Percentiles rank a stretch among this genome's conserved stretches.
These are phyloP conservation scores for Syngnathus acus DNA, from an alignment of 2,797 vertebrate genomes.

Conservation along the genomic window DNA sequence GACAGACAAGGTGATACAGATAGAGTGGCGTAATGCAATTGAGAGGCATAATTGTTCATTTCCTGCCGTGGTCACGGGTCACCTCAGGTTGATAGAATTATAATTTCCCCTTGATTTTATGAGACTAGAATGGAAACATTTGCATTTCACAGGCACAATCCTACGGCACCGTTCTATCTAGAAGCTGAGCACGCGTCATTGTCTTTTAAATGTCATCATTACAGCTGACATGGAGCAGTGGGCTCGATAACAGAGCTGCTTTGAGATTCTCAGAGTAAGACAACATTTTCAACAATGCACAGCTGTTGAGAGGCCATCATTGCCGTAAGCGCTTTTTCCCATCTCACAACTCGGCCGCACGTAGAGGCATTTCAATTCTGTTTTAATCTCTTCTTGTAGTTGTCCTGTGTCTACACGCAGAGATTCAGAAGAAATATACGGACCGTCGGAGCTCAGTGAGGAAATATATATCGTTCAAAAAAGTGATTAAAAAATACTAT, in stretches of 20 bases:
- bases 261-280: background rate
- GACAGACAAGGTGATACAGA: conserved; percentile 27
- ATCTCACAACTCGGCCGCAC: background rate
- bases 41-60: conserved; percentile 52
- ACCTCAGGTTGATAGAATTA: conserved; percentile 23
- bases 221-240: background rate
- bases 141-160: background rate
- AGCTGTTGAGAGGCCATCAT: background rate
- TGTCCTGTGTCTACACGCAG: background rate
- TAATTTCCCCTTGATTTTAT: background rate
- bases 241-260: background rate
- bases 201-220: background rate
- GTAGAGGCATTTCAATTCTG: background rate
- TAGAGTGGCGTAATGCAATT: conserved; percentile 27
- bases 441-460: conserved; percentile 17
- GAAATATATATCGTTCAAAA: background rate
- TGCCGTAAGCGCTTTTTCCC: background rate
- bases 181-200: background rate
- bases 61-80: conserved; percentile 27
- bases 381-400: conserved; percentile 2
- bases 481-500: too few species aligned
- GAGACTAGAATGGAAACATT: background rate
- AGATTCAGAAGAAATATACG: conserved; percentile 16
- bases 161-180: too few species aligned
- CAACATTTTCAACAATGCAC: background rate